Percentiles rank a stretch among this genome's conserved stretches.
phyloP scores from a whole-genome alignment of 2,113 vertebrate genomes.

The Alexandromys fortis region DNA sequence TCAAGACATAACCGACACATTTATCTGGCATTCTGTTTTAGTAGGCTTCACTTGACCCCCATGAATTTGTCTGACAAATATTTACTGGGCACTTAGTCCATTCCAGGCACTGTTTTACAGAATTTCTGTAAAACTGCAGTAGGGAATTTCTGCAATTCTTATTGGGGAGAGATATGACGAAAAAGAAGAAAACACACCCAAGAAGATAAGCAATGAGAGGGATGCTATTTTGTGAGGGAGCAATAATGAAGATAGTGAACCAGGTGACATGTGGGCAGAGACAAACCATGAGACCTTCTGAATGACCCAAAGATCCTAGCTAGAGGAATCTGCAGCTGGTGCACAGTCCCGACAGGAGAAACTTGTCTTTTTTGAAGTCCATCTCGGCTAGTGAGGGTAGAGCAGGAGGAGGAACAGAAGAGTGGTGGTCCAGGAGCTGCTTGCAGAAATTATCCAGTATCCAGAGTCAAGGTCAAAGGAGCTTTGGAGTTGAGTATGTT shows the following conservation, averaged over 20 bases:
- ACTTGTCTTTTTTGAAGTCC: not conserved
- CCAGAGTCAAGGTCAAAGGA: not conserved
- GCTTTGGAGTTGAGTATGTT: not conserved
- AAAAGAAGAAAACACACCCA: not conserved
- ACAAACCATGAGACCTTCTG: not conserved
- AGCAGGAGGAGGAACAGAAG: not conserved
- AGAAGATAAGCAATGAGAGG: not conserved
- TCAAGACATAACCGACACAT: not conserved
- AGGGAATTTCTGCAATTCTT: not conserved
- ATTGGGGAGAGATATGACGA: not conserved
- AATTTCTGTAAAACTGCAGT: not conserved
- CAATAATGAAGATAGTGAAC: not conserved
- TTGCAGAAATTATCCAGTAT: not conserved
- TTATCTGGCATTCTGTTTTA: conserved; percentile 37
- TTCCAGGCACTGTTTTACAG: not conserved
- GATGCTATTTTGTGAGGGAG: not conserved
- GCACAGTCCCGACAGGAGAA: not conserved
- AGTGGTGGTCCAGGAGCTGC: not conserved
- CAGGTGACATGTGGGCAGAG: not conserved
- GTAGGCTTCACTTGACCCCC: conserved; percentile 6
- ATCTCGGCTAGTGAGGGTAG: not conserved
- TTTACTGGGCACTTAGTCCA: not conserved
- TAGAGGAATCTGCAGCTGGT: not conserved
- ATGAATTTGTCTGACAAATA: not conserved
- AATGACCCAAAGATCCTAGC: not conserved